Evolutionary conservation across 2,797 vertebrate genomes (phyloP).

Genomic region (Lagorchestes hirsutus): DNA sequence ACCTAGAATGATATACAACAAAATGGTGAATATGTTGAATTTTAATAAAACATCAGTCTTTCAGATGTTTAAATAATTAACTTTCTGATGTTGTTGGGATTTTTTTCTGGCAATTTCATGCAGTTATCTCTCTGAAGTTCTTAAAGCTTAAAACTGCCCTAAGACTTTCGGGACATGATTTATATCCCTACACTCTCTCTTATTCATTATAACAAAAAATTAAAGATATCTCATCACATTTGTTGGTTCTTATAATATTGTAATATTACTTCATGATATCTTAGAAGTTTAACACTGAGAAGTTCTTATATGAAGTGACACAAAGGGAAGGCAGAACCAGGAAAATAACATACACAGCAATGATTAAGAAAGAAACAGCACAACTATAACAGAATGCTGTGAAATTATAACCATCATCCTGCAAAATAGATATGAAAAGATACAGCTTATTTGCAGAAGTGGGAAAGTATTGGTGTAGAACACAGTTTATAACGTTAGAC

Average conservation of each 20-base stretch:
- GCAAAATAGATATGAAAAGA: background rate
- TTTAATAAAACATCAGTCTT: background rate
- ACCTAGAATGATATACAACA: background rate
- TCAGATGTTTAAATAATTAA: background rate
- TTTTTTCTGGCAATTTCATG: background rate
- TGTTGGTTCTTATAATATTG: background rate
- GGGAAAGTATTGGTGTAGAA: too few relatives aligned
- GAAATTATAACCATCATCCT: background rate
- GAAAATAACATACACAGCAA: too few relatives aligned
- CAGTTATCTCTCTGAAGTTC: background rate
- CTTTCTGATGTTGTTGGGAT: background rate
- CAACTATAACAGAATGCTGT: background rate
- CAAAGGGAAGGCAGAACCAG: background rate
- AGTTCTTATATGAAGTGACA: background rate
- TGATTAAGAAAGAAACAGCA: background rate
- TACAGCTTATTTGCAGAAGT: too few relatives aligned
- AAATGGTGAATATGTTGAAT: background rate
- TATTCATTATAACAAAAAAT: background rate
- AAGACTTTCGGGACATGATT: background rate
- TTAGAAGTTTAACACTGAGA: background rate
- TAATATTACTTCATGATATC: background rate
- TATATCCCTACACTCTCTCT: too few relatives aligned
- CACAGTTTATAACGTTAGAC: too few relatives aligned
- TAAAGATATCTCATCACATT: background rate
- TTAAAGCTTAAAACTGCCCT: background rate